Percentiles rank a stretch among this genome's conserved stretches.
Evolutionary conservation across 2,888 invertebrate genomes (phyloP).

Genomic region (Cephus nigrinus): DNA sequence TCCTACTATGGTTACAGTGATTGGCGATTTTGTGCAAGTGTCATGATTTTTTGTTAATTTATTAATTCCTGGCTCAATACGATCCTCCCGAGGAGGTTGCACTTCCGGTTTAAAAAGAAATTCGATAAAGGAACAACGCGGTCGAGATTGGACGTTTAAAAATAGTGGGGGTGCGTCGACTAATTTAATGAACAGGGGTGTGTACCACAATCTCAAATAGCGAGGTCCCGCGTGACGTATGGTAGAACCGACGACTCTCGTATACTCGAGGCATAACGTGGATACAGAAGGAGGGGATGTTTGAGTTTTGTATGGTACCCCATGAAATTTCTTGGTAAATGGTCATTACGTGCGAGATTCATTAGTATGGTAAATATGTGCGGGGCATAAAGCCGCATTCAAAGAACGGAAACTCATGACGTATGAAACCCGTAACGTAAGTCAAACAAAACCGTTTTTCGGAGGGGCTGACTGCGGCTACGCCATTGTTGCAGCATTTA

Average conservation of each 20-base stretch:
- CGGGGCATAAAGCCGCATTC: conserved; percentile 4
- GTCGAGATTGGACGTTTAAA: no score
- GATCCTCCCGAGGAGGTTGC: no score
- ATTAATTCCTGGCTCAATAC: no score
- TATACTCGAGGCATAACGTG: neutral
- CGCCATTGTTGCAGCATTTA: conserved; percentile 5
- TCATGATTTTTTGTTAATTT: no score
- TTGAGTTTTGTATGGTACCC: neutral
- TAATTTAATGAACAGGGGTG: neutral
- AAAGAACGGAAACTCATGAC: conserved; percentile 9
- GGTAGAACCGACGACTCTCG: neutral
- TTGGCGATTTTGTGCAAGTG: no score
- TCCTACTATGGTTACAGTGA: no score
- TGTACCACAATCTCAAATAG: neutral
- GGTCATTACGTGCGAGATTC: conserved; percentile 4
- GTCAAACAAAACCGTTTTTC: conserved; percentile 16
- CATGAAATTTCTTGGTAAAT: neutral
- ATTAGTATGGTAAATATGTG: conserved; percentile 16
- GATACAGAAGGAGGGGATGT: neutral
- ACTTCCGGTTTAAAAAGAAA: no score
- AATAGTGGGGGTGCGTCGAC: no score
- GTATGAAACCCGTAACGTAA: conserved; percentile 12
- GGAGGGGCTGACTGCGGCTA: neutral
- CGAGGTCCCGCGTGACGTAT: neutral
- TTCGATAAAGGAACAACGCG: no score